Evolutionary conservation across 35 echinoderm and acorn worm species (phyloP).

Genomic region (Lytechinus pictus): DNA sequence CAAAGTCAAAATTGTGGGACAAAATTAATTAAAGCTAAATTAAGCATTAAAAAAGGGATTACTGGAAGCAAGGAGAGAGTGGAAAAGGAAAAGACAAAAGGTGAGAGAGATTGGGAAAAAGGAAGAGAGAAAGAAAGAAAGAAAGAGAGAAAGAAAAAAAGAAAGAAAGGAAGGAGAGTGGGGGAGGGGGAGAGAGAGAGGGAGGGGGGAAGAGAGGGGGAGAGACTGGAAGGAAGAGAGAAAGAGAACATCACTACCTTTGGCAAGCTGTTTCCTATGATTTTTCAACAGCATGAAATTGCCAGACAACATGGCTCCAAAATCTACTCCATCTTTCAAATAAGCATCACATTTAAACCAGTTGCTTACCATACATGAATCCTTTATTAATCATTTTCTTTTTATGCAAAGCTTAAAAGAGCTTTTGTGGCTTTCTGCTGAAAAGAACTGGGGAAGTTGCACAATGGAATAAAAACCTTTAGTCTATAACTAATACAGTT

Average conservation of each 20-base stretch:
- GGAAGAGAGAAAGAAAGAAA: not conserved
- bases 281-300: constrained; percentile 19
- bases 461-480: not conserved
- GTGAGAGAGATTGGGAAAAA: not conserved
- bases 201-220: not conserved
- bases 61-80: not conserved
- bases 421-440: not conserved
- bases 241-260: constrained; percentile 28
- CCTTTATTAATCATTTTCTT: not conserved
- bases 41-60: not conserved
- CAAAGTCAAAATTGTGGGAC: too few species aligned
- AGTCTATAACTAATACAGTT: not conserved
- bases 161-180: not conserved
- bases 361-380: not conserved
- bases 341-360: not conserved
- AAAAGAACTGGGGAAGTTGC: not conserved
- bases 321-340: not conserved
- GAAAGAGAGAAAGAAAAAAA: not conserved
- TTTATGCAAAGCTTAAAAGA: not conserved
- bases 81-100: not conserved
- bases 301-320: constrained; percentile 20
- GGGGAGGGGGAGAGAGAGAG: not conserved
- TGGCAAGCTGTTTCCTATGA: constrained; percentile 25
- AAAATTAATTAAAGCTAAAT: not conserved
- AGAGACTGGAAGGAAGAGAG: not conserved